Conservation (phyloP, 2,888 invertebrate species). For the Drosophila prolongata region DNA sequence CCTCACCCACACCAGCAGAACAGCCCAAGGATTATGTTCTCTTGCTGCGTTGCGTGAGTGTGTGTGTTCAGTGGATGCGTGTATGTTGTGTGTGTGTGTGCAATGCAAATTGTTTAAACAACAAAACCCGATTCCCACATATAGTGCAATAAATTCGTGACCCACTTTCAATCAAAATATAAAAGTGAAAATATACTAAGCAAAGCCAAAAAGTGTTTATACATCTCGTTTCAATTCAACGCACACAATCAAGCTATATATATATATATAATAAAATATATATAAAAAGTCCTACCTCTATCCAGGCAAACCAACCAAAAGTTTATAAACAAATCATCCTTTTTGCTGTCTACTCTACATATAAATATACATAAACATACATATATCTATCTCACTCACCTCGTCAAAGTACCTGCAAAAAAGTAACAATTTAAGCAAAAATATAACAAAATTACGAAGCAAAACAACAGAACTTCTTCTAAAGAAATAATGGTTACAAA, state of each 20-base stretch:
- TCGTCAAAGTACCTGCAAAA: conserved; percentile 77
- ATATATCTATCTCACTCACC: conserved; percentile 61
- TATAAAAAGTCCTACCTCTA: conserved; percentile 40
- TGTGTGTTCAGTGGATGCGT: conserved; percentile 38
- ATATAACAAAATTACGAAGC: conserved; percentile 1
- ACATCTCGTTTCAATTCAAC: conserved; percentile 43
- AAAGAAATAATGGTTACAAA: conserved; percentile 14
- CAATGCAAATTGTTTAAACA: conserved; percentile 36
- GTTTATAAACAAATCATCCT: conserved; percentile 42
- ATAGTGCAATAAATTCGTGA: conserved; percentile 37
- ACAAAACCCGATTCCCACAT: conserved; percentile 24
- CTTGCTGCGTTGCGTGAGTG: conserved; percentile 70
- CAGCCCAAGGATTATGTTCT: conserved; percentile 85
- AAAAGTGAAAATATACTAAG: conserved; percentile 29
- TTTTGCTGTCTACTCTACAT: conserved; percentile 47
- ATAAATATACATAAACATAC: conserved; percentile 29
- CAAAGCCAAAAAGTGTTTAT: conserved; percentile 33
- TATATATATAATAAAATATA: conserved; percentile 18
- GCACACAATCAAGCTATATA: conserved; percentile 45
- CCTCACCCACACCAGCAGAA: conserved; percentile 63
- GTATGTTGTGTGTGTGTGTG: conserved; percentile 3
- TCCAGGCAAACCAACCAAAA: conserved; percentile 37
- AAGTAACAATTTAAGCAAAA: conserved; percentile 29
- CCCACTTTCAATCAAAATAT: conserved; percentile 42
- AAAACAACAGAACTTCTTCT: conserved; percentile 24